A percentile compares a stretch with the other conserved stretches of the same genome.
These are phyloP conservation scores for Prolemur simus DNA, from an alignment of 2,113 vertebrate species.

Conservation along the genomic window DNA sequence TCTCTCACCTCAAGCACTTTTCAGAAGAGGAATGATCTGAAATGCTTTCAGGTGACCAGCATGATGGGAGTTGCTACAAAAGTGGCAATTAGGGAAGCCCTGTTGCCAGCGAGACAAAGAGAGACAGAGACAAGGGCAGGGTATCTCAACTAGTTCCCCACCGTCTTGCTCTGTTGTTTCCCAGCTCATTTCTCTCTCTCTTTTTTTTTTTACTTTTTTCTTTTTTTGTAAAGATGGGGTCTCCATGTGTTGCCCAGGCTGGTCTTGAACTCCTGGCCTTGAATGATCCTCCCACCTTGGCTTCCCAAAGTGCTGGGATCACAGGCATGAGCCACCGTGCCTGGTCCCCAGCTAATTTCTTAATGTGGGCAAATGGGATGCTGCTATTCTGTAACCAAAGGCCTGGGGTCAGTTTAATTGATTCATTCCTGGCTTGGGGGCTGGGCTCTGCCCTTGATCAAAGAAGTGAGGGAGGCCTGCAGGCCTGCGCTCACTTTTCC, in stretches of 20 bases:
- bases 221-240: no score
- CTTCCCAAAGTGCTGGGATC: no score
- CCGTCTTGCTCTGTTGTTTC: background rate
- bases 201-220: no score
- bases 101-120: background rate
- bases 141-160: background rate
- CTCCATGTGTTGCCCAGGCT: no score
- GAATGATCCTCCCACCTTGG: no score
- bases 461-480: background rate
- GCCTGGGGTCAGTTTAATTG: background rate
- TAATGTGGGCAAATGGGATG: background rate
- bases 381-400: background rate
- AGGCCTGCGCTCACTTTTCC: background rate
- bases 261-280: no score
- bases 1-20: slow-evolving; percentile 19
- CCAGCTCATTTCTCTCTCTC: background rate
- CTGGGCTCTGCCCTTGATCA: background rate
- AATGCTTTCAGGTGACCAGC: background rate
- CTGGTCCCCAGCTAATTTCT: background rate
- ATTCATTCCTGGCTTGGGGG: background rate
- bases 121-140: background rate
- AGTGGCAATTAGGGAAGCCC: background rate
- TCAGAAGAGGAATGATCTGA: slow-evolving; percentile 14
- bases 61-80: background rate
- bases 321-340: background rate